These are phyloP conservation scores for Anas platyrhynchos DNA, from an alignment of 2,113 vertebrate species.

Conservation along the genomic window DNA sequence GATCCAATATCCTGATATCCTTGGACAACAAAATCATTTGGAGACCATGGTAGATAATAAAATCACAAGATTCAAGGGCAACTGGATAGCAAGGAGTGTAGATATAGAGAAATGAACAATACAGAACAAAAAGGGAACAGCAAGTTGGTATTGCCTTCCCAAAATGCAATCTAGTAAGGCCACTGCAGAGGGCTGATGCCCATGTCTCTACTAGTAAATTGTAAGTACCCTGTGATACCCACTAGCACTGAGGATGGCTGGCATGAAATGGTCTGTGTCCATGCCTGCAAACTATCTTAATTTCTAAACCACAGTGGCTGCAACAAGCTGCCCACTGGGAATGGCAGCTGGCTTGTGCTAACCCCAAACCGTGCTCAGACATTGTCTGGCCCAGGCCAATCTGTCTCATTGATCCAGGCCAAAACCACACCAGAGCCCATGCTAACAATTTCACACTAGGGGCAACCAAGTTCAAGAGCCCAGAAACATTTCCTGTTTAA, in stretches of 20 bases:
- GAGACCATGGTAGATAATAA: not conserved
- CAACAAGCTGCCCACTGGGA: not conserved
- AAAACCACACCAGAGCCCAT: not conserved
- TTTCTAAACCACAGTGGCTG: not conserved
- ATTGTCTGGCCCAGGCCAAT: not conserved
- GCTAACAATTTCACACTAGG: not conserved
- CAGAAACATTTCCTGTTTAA: not conserved
- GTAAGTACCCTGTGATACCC: not conserved
- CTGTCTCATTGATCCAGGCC: not conserved
- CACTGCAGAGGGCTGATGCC: not conserved
- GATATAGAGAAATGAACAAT: not conserved
- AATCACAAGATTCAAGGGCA: not conserved
- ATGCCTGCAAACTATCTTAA: not conserved
- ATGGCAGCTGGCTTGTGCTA: not conserved
- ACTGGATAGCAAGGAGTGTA: accelerated
- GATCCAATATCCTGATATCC: not conserved
- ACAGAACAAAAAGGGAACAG: not conserved
- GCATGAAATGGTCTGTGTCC: not conserved
- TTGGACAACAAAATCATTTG: not conserved
- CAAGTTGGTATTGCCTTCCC: not conserved
- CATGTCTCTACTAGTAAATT: not conserved
- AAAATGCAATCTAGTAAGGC: not conserved
- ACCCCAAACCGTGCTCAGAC: not conserved
- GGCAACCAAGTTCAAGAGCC: not conserved
- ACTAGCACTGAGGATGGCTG: not conserved